These are phyloP conservation scores for Cyprinus carpio DNA, from an alignment of 2,113 vertebrate genomes.

Conservation along the genomic window DNA sequence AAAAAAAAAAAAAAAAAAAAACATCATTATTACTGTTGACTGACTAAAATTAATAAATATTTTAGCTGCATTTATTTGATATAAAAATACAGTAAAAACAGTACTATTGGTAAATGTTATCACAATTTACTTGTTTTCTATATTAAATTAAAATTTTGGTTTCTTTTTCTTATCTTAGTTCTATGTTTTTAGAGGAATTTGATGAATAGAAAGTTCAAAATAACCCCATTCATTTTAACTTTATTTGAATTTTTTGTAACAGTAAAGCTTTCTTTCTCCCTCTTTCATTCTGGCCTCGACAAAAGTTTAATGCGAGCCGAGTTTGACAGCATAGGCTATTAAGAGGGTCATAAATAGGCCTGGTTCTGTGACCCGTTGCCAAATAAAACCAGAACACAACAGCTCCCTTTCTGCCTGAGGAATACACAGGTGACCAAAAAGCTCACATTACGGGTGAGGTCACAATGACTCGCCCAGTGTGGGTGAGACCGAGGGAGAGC, in stretches of 20 bases:
- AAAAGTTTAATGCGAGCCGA: slow-evolving; percentile 39
- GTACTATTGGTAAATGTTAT: not conserved
- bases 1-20: no score
- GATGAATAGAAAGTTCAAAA: no score
- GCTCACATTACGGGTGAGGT: slow-evolving; percentile 56
- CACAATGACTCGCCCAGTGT: slow-evolving; percentile 41
- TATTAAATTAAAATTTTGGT: not conserved
- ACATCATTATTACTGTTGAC: not conserved
- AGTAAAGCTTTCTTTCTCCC: not conserved
- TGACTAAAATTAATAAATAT: not conserved
- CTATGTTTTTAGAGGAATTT: no score
- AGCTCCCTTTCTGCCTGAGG: slow-evolving; percentile 33
- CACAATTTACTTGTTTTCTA: not conserved
- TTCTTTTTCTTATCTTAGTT: not conserved
- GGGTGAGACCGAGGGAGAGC: slow-evolving; percentile 28
- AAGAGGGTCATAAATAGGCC: slow-evolving; percentile 48
- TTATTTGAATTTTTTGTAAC: no score
- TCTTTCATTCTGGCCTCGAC: slow-evolving; percentile 11
- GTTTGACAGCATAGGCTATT: slow-evolving; percentile 47
- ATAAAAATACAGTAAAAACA: not conserved
- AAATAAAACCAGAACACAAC: slow-evolving; percentile 43
- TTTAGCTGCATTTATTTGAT: not conserved
- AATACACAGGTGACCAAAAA: slow-evolving; percentile 50
- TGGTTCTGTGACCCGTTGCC: slow-evolving; percentile 30
- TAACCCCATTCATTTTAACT: no score